Percentiles rank a stretch among this genome's conserved stretches.
Conservation (phyloP, 2,113 vertebrate species). For the Aix galericulata region DNA sequence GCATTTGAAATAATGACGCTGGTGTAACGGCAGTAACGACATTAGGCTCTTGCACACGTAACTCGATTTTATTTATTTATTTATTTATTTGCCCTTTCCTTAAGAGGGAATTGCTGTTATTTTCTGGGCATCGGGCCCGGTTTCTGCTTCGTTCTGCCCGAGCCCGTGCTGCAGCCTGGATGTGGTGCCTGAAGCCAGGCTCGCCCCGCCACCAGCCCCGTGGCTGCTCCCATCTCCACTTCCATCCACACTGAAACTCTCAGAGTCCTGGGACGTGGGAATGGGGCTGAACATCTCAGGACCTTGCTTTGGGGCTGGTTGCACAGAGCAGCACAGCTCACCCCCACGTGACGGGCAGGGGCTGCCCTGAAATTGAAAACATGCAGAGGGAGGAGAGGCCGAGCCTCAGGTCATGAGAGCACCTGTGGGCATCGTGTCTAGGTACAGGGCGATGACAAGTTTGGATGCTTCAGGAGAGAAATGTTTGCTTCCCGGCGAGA, state of each 20-base stretch:
- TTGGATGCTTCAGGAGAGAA: conserved; percentile 40
- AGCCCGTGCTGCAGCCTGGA: neutral
- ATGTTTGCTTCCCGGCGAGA: neutral
- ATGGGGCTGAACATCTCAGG: neutral
- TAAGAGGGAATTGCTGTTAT: conserved; percentile 38
- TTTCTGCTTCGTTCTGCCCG: neutral
- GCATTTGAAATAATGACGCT: neutral
- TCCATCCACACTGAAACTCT: neutral
- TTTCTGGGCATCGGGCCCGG: conserved; percentile 32
- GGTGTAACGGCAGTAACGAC: neutral
- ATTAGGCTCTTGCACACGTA: neutral
- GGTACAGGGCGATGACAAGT: neutral
- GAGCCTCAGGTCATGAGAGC: neutral
- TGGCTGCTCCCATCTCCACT: neutral
- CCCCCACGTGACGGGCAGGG: neutral
- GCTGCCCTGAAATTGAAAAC: accelerated
- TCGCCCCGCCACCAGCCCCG: neutral
- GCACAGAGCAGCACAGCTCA: neutral
- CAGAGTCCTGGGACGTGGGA: neutral
- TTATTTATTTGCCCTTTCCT: conserved; percentile 57
- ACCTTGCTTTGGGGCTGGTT: neutral
- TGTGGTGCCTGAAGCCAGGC: neutral
- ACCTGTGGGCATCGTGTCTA: neutral
- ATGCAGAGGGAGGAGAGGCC: neutral
- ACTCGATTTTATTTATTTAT: conserved; percentile 38